These are phyloP conservation scores for Pollenia angustigena DNA, from an alignment of 2,888 invertebrate species.

Conservation along the genomic window DNA sequence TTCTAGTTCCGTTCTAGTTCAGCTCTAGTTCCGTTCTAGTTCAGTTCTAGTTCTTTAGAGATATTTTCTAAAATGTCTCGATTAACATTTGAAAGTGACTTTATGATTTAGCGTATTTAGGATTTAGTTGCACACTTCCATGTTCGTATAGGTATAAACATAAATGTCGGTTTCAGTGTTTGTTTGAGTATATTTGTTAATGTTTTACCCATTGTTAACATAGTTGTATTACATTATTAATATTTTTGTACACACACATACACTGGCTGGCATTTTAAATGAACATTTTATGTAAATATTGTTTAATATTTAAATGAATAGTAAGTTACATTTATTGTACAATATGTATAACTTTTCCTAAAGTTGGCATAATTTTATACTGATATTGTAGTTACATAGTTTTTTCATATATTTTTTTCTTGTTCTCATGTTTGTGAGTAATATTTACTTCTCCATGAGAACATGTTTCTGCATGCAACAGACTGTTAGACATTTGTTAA, in stretches of 20 bases:
- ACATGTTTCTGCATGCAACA: slow-evolving; percentile 55
- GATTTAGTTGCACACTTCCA: too few species aligned
- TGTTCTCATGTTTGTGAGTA: slow-evolving; percentile 32
- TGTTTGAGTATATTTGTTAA: neutral
- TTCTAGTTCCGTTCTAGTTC: neutral
- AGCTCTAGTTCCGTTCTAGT: neutral
- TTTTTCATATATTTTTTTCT: slow-evolving; percentile 8
- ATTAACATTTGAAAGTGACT: too few species aligned
- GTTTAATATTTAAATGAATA: too few species aligned
- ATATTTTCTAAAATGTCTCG: too few species aligned
- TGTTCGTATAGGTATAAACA: too few species aligned
- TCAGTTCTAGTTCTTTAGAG: too few species aligned
- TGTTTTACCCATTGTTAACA: slow-evolving; percentile 43
- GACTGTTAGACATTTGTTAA: slow-evolving; percentile 51
- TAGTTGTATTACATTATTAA: slow-evolving; percentile 50
- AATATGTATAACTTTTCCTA: neutral
- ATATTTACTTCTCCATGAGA: slow-evolving; percentile 51
- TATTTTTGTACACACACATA: slow-evolving; percentile 7
- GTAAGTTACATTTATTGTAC: too few species aligned
- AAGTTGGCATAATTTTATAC: slow-evolving; percentile 15
- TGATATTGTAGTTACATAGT: slow-evolving; percentile 29
- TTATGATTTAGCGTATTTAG: too few species aligned
- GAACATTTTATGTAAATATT: neutral
- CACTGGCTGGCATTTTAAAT: neutral
- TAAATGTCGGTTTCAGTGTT: too few species aligned